Conservation (phyloP, 2,888 invertebrate species). For the Polymixis lichenea region DNA sequence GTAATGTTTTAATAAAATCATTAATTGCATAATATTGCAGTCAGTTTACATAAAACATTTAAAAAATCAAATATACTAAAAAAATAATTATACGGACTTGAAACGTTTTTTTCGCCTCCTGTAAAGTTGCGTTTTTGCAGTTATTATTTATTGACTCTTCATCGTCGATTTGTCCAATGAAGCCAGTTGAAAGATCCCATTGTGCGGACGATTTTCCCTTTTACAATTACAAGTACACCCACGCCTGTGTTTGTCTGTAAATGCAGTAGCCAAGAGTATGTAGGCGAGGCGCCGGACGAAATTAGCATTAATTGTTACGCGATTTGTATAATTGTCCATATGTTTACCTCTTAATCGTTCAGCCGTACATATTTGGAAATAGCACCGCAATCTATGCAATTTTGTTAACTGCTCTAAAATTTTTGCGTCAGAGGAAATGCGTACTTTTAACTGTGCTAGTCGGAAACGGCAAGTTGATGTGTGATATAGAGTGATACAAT, state of each 20-base stretch:
- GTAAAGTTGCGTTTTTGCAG: too few relatives aligned
- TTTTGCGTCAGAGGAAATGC: slow-evolving; percentile 51
- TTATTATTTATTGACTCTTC: too few relatives aligned
- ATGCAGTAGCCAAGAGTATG: slow-evolving; percentile 58
- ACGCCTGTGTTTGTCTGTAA: slow-evolving; percentile 62
- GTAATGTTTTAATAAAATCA: too few relatives aligned
- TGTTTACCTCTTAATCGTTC: slow-evolving; percentile 52
- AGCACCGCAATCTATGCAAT: slow-evolving; percentile 25
- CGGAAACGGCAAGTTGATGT: slow-evolving; percentile 10
- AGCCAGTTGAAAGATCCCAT: slow-evolving; percentile 46
- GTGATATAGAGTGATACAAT: slow-evolving; percentile 14
- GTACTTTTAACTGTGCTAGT: slow-evolving; percentile 27
- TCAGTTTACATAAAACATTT: too few relatives aligned
- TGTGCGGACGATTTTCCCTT: slow-evolving; percentile 60
- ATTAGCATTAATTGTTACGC: slow-evolving; percentile 73
- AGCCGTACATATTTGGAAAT: slow-evolving; percentile 43
- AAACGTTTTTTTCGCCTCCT: too few relatives aligned
- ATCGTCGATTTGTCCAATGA: slow-evolving; percentile 55
- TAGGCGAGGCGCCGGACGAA: slow-evolving; percentile 72
- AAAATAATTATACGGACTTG: too few relatives aligned
- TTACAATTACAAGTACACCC: slow-evolving; percentile 63
- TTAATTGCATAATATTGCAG: too few relatives aligned
- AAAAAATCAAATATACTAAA: too few relatives aligned
- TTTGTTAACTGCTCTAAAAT: slow-evolving; percentile 36
- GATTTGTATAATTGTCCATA: slow-evolving; percentile 57